Percentiles rank a stretch among this genome's conserved stretches.
phyloP scores from a whole-genome alignment of 2,113 vertebrate species.

The human (Homo sapiens) region GRCh38 chr4:92547001-92547500 shows the following conservation, averaged over 20 bases:
- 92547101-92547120: background rate
- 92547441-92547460: background rate
- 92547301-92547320: background rate
- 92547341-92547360: background rate
- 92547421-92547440: conserved; percentile 10
- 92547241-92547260: background rate
- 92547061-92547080: background rate
- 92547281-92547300: background rate
- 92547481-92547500: background rate
- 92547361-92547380: background rate
- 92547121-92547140: background rate
- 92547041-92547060: background rate
- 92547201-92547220: background rate
- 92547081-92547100: background rate
- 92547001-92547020: background rate
- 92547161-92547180: background rate
- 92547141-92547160: background rate
- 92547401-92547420: background rate
- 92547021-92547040: background rate
- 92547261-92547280: background rate
- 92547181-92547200: background rate
- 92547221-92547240: background rate
- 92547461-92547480: background rate
- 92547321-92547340: background rate
- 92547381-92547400: background rate